Evolutionary conservation across 1,140 invertebrate genomes (phyloP).

Genomic region (Kradibia gibbosae): DNA sequence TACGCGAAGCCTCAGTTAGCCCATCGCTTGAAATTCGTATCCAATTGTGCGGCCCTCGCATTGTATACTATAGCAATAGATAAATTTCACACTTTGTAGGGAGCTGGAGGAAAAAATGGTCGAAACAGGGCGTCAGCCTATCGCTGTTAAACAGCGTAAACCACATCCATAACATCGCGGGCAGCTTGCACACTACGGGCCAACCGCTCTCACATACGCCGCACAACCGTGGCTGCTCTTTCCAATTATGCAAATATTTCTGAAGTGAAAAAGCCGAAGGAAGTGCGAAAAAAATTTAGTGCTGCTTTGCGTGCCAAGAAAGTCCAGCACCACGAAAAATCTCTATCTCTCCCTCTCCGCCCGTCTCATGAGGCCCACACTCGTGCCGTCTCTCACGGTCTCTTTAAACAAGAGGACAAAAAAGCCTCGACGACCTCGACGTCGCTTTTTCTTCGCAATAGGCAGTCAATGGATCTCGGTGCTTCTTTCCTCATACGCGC

Average conservation of each 20-base stretch:
- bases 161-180: background rate
- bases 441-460: background rate
- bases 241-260: slow-evolving; percentile 45
- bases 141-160: background rate
- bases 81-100: slow-evolving; percentile 13
- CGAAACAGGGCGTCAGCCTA: background rate
- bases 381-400: background rate
- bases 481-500: slow-evolving; percentile 2
- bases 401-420: slow-evolving; percentile 37
- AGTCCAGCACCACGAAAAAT: slow-evolving; percentile 41
- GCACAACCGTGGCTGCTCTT: slow-evolving; percentile 2
- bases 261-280: background rate
- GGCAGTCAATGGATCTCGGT: background rate
- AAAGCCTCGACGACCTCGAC: slow-evolving; percentile 20
- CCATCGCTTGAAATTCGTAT: background rate
- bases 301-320: slow-evolving; percentile 32
- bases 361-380: too few relatives aligned
- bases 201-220: background rate
- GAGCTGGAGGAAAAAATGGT: background rate
- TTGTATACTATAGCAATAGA: slow-evolving; percentile 3
- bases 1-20: background rate
- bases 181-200: background rate
- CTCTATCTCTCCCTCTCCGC: background rate
- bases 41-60: background rate
- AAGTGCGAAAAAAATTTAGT: slow-evolving; percentile 41